Evolutionary conservation across 2,888 invertebrate species (phyloP).

Genomic region (Thyatira batis): DNA sequence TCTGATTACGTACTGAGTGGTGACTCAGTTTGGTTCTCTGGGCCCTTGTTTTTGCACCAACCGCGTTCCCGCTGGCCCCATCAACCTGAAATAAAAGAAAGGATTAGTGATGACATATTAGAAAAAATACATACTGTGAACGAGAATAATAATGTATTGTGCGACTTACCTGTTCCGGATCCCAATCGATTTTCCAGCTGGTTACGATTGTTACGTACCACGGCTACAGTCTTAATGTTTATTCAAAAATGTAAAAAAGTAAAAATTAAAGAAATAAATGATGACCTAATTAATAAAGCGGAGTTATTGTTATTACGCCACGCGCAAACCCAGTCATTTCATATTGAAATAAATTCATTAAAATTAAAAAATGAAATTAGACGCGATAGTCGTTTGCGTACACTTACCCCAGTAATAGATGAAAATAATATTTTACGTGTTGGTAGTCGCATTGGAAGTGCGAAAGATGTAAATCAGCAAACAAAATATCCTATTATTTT

Average conservation of each 20-base stretch:
- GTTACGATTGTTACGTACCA: conserved; percentile 7
- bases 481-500: conserved; percentile 16
- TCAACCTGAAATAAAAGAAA: not conserved
- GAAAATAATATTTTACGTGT: conserved; percentile 14
- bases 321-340: not conserved
- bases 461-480: conserved; percentile 3
- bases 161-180: not conserved
- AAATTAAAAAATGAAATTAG: not conserved
- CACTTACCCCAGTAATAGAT: conserved; percentile 12
- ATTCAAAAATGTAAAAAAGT: conserved; percentile 9
- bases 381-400: not conserved
- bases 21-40: conserved; percentile 8
- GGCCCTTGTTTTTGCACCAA: conserved; percentile 10
- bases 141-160: not conserved
- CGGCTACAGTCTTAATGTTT: conserved; percentile 7
- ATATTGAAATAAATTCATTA: not conserved
- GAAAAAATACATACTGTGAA: not conserved
- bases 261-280: not conserved
- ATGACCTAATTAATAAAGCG: not conserved
- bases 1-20: not conserved
- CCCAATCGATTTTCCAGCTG: conserved; percentile 5
- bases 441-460: conserved; percentile 17
- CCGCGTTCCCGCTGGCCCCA: not conserved
- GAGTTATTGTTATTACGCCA: not conserved
- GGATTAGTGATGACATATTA: not conserved